Conservation (phyloP, 2,113 vertebrate genomes). For the Sylvietta virens region DNA sequence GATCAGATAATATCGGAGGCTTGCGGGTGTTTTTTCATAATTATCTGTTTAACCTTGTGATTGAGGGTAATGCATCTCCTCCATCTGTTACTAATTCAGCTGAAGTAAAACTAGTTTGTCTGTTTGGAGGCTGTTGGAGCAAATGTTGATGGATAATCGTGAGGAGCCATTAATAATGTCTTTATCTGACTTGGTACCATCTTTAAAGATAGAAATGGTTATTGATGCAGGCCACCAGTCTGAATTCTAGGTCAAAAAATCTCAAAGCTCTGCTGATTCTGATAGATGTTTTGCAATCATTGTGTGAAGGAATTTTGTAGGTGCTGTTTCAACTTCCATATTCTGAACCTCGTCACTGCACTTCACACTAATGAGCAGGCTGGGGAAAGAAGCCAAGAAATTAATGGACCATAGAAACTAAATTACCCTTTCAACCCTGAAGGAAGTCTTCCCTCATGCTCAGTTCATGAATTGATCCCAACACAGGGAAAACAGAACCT, state of each 20-base stretch:
- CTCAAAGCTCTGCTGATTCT: background rate
- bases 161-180: background rate
- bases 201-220: background rate
- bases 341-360: constrained; percentile 11
- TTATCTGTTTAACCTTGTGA: constrained; percentile 46
- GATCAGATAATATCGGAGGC: background rate
- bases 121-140: background rate
- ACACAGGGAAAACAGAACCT: constrained; percentile 14
- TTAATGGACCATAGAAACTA: constrained; percentile 56
- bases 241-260: background rate
- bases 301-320: constrained; percentile 22
- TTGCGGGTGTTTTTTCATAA: background rate
- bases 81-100: constrained; percentile 42
- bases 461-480: background rate
- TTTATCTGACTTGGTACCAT: background rate
- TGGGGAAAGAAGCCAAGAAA: constrained; percentile 46
- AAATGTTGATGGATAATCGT: background rate
- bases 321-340: constrained; percentile 16
- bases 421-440: constrained; percentile 58
- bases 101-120: constrained; percentile 9
- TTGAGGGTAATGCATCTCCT: constrained; percentile 27
- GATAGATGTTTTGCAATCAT: background rate
- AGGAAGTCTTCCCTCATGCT: constrained; percentile 6
- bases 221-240: background rate
- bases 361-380: constrained; percentile 41